phyloP scores from a whole-genome alignment of 2,797 vertebrate genomes.

The Hyperoplus immaculatus region DNA sequence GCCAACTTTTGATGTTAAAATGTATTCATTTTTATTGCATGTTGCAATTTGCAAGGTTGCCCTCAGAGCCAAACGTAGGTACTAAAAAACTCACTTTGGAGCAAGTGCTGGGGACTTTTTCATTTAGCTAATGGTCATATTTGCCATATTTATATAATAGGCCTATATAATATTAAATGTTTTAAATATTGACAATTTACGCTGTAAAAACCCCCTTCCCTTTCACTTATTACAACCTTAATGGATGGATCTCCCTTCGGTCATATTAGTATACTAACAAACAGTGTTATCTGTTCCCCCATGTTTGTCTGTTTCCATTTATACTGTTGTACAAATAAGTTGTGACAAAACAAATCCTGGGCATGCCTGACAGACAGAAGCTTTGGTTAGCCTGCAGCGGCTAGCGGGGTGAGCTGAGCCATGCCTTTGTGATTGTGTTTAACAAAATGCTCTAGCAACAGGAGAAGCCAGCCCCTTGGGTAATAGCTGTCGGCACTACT shows the following conservation, averaged over 20 bases:
- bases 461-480: slow-evolving; percentile 49
- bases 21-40: slow-evolving; percentile 15
- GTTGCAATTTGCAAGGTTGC: slow-evolving; percentile 2
- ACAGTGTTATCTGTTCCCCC: background rate
- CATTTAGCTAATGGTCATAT: background rate
- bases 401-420: slow-evolving; percentile 24
- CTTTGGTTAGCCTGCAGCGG: slow-evolving; percentile 41
- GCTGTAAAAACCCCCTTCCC: background rate
- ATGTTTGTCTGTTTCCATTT: background rate
- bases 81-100: background rate
- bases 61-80: background rate
- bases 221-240: background rate
- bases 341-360: slow-evolving; percentile 7
- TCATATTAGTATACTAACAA: background rate
- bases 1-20: slow-evolving; percentile 37
- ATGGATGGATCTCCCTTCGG: background rate
- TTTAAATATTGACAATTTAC: background rate
- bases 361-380: slow-evolving; percentile 19
- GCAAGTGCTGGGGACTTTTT: background rate
- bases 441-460: slow-evolving; percentile 65
- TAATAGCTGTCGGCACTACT: slow-evolving; percentile 43
- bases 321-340: slow-evolving; percentile 28
- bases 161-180: background rate
- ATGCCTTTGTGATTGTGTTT: slow-evolving; percentile 53
- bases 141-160: background rate